These are phyloP conservation scores for Centruroides vittatus DNA, from an alignment of 1,140 invertebrate genomes.

Conservation along the genomic window DNA sequence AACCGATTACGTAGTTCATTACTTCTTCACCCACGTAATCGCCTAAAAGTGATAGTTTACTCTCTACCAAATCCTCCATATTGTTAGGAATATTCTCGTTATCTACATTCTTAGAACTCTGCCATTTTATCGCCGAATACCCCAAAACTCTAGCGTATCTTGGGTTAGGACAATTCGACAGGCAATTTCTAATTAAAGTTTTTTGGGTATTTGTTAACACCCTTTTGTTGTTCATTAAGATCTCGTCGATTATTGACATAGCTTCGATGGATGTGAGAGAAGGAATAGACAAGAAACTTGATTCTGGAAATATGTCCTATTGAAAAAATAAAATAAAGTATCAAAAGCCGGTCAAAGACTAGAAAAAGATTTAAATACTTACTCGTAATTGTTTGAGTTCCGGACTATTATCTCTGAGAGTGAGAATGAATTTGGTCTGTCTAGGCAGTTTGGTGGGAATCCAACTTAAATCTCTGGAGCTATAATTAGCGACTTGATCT, in stretches of 20 bases:
- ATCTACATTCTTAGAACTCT: neutral
- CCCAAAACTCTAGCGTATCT: neutral
- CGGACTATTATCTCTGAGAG: slow-evolving; percentile 41
- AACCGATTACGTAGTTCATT: slow-evolving; percentile 32
- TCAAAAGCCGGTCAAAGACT: too few relatives aligned
- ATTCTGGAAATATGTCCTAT: too few relatives aligned
- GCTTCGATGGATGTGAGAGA: too few relatives aligned
- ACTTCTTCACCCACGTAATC: neutral
- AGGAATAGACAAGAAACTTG: too few relatives aligned
- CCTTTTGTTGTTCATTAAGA: too few relatives aligned
- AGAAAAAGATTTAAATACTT: too few relatives aligned
- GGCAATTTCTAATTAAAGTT: too few relatives aligned
- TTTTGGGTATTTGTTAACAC: too few relatives aligned
- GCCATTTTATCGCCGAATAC: neutral
- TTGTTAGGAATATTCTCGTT: neutral
- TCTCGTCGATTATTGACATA: too few relatives aligned
- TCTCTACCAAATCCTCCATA: neutral
- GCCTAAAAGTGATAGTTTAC: neutral
- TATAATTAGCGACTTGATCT: slow-evolving; percentile 39
- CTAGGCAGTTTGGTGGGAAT: slow-evolving; percentile 47
- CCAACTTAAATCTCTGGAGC: slow-evolving; percentile 39
- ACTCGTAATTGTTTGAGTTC: slow-evolving; percentile 29
- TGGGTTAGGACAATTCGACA: neutral
- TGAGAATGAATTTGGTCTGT: slow-evolving; percentile 53
- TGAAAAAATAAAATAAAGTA: too few relatives aligned